These are phyloP conservation scores for Tetramorium simillimum DNA, from an alignment of 1,140 invertebrate genomes.

Conservation along the genomic window DNA sequence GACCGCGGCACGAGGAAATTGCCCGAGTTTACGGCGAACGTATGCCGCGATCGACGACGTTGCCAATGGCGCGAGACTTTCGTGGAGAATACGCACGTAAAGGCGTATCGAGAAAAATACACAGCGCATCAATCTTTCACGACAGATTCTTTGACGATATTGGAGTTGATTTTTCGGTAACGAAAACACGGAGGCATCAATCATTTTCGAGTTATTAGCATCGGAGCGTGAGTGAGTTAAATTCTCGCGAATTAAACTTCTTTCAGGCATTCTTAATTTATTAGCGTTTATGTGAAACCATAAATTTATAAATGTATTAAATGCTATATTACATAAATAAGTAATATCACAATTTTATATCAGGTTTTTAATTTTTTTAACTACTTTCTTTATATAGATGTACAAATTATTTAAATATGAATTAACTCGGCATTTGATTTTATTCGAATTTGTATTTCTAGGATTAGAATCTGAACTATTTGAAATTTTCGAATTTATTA, in stretches of 20 bases:
- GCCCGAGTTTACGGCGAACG: slow-evolving; percentile 45
- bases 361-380: neutral
- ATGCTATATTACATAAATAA: neutral
- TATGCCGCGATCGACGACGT: slow-evolving; percentile 19
- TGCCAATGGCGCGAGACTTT: slow-evolving; percentile 35
- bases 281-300: neutral
- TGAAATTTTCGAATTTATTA: no score
- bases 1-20: slow-evolving; percentile 55
- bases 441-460: no score
- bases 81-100: neutral
- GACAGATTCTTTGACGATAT: slow-evolving; percentile 40
- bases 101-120: slow-evolving; percentile 22
- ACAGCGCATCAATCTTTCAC: slow-evolving; percentile 41
- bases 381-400: no score
- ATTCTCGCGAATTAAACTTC: neutral
- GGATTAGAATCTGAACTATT: no score
- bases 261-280: neutral
- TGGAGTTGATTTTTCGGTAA: slow-evolving; percentile 29
- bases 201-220: slow-evolving; percentile 46
- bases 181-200: slow-evolving; percentile 31
- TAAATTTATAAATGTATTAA: neutral
- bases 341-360: neutral
- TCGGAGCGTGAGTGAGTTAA: neutral
- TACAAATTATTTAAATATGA: no score
- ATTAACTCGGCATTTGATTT: no score